Percentiles rank a stretch among this genome's conserved stretches.
Evolutionary conservation across 2,888 invertebrate species (phyloP).

Genomic region (Plagodis pulveraria): DNA sequence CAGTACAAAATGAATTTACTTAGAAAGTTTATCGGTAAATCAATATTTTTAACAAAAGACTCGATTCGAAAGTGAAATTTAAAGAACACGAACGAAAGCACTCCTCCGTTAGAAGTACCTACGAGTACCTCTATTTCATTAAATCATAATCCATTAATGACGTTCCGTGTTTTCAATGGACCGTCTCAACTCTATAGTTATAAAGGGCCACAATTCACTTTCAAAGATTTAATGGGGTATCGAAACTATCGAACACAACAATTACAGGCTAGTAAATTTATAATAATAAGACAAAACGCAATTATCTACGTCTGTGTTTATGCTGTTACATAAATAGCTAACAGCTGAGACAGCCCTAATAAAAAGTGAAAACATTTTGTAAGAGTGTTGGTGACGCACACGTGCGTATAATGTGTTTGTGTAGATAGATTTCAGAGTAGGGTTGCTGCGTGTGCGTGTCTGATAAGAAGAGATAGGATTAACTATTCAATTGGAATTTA

Average conservation of each 20-base stretch:
- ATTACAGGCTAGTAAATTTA: conserved; percentile 16
- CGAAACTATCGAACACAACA: conserved; percentile 9
- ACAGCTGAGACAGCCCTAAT: conserved; percentile 49
- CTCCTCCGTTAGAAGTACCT: not conserved
- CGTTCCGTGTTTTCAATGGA: conserved; percentile 2
- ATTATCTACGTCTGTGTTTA: conserved; percentile 20
- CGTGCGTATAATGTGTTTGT: not conserved
- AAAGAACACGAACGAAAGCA: conserved; percentile 10
- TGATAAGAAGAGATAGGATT: not conserved
- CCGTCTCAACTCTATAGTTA: conserved; percentile 16
- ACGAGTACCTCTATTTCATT: conserved; percentile 5
- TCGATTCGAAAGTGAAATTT: conserved; percentile 26
- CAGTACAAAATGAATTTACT: conserved; percentile 8
- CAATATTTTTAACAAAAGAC: conserved; percentile 19
- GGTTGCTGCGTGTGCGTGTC: not conserved
- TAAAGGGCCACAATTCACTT: conserved; percentile 25
- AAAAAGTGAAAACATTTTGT: conserved; percentile 52
- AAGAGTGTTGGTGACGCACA: conserved; percentile 18
- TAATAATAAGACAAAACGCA: conserved; percentile 21
- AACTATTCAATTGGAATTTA: conserved; percentile 3
- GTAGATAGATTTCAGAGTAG: conserved; percentile 2
- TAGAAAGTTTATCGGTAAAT: conserved; percentile 8
- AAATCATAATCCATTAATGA: conserved; percentile 13
- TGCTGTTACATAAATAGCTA: conserved; percentile 39
- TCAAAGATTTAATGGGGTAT: conserved; percentile 24